phyloP scores from a whole-genome alignment of 2,113 vertebrate genomes.

The Prinia subflava region DNA sequence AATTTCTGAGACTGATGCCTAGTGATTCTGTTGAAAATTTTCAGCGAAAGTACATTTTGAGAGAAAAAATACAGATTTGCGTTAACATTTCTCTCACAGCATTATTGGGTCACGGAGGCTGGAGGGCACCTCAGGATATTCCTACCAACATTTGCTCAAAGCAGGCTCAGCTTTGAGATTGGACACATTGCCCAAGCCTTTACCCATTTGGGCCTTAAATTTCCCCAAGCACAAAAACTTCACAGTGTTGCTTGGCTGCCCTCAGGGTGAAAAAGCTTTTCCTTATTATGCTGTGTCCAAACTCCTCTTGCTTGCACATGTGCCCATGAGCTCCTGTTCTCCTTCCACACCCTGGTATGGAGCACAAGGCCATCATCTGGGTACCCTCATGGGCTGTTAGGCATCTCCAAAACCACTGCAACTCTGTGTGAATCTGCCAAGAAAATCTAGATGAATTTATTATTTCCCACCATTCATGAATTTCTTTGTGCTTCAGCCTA shows the following conservation, averaged over 20 bases:
- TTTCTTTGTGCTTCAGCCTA: neutral
- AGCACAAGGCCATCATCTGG: neutral
- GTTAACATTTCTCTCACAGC: neutral
- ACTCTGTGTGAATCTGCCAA: neutral
- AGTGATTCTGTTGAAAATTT: neutral
- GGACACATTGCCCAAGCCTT: neutral
- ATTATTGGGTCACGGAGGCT: neutral
- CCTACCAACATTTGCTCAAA: neutral
- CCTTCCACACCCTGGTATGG: neutral
- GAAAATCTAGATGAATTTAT: neutral
- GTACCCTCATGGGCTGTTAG: neutral
- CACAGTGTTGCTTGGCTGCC: neutral
- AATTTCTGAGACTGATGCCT: neutral
- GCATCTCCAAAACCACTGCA: neutral
- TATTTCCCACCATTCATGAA: neutral
- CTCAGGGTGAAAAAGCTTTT: neutral
- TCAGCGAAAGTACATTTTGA: neutral
- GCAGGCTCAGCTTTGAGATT: neutral
- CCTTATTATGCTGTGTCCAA: neutral
- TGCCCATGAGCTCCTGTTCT: neutral
- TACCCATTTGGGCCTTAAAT: neutral
- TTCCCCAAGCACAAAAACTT: neutral
- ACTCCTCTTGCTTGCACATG: neutral
- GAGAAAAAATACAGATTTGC: neutral
- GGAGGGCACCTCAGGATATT: neutral